Evolutionary conservation across 2,113 vertebrate genomes (phyloP).

Genomic region (Rhagologus leucostigma): DNA sequence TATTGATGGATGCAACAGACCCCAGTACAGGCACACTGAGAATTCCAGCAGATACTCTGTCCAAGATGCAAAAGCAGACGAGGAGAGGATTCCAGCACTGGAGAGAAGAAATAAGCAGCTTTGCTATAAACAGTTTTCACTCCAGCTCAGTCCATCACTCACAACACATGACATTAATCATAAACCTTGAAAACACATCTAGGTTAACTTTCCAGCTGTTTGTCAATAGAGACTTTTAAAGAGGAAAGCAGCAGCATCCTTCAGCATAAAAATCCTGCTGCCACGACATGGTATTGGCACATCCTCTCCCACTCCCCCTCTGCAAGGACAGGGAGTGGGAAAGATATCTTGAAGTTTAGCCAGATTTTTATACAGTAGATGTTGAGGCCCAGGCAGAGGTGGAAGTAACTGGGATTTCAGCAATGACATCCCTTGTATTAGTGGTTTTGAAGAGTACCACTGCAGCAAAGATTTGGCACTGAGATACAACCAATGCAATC

Average conservation of each 20-base stretch:
- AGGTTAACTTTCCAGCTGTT: conserved; percentile 29
- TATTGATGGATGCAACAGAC: neutral
- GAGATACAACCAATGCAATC: neutral
- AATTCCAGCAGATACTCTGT: neutral
- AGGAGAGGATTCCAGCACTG: neutral
- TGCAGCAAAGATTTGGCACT: neutral
- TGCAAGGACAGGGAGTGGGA: neutral
- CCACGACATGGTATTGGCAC: rapidly evolving
- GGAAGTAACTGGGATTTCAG: neutral
- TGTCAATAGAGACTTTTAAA: neutral
- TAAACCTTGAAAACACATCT: neutral
- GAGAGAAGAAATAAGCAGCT: conserved; percentile 41
- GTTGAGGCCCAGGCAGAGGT: neutral
- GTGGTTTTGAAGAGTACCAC: neutral
- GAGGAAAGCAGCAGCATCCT: neutral
- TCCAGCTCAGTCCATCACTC: neutral
- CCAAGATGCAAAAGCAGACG: neutral
- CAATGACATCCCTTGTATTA: neutral
- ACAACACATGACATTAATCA: conserved; percentile 4
- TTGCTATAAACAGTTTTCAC: conserved; percentile 16
- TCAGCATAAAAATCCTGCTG: neutral
- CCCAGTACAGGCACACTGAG: rapidly evolving
- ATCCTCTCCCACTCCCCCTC: neutral
- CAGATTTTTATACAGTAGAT: neutral
- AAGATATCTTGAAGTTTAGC: neutral